phyloP scores from a whole-genome alignment of 2,888 invertebrate species.

The Eristalis intricaria region DNA sequence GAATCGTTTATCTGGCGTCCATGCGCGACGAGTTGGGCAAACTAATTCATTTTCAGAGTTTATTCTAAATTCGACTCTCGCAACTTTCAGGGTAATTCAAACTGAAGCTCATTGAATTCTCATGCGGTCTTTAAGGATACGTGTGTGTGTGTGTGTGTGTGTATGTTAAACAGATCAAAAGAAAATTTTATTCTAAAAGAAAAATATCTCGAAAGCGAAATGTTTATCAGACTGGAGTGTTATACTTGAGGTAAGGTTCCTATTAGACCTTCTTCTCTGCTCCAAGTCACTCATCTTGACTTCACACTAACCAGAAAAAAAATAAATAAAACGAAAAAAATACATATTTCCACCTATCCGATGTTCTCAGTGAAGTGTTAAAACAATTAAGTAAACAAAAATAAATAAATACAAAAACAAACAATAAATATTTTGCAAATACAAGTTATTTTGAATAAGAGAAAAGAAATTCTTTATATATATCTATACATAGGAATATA shows the following conservation, averaged over 20 bases:
- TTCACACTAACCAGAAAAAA: neutral
- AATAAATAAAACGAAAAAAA: neutral
- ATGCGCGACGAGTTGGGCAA: neutral
- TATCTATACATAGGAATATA: conserved; percentile 16
- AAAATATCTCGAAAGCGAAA: neutral
- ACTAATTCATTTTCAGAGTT: neutral
- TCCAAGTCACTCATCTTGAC: neutral
- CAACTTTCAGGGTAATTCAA: neutral
- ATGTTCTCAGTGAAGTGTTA: conserved; percentile 15
- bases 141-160: too few species aligned
- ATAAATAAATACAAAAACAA: neutral
- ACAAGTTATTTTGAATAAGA: conserved; percentile 27
- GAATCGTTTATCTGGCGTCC: neutral
- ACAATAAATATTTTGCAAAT: conserved; percentile 22
- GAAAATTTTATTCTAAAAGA: neutral
- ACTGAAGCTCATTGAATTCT: neutral
- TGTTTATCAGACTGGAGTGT: neutral
- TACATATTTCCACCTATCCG: conserved; percentile 16
- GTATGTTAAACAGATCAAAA: neutral
- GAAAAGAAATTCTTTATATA: conserved; percentile 36
- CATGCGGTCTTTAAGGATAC: neutral
- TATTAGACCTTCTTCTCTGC: neutral
- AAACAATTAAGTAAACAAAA: conserved; percentile 2
- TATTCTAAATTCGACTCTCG: neutral
- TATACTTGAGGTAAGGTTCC: neutral